Conservation (phyloP, 2,888 invertebrate genomes). For the Temnothorax unifasciatus region DNA sequence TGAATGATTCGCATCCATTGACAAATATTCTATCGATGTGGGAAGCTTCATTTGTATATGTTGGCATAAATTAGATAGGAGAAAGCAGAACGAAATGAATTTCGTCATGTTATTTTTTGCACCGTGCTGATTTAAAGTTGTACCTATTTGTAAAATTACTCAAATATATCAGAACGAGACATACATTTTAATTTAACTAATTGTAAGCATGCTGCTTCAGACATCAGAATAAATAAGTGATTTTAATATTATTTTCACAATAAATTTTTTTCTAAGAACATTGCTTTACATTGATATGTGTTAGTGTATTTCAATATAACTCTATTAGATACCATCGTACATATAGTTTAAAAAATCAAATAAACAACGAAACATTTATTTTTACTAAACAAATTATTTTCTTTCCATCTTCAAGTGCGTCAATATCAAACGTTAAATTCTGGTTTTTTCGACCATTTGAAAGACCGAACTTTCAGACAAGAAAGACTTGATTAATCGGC, state of each 20-base stretch:
- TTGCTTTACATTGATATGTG: not conserved
- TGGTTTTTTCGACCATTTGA: not conserved
- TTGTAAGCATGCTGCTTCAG: not conserved
- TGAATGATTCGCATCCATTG: slow-evolving; percentile 43
- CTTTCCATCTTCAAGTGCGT: not conserved
- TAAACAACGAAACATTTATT: not conserved
- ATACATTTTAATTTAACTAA: not conserved
- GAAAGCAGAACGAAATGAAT: not conserved
- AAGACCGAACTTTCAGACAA: slow-evolving; percentile 26
- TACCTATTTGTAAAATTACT: not conserved
- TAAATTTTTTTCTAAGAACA: not conserved
- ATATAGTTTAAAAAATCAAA: not conserved
- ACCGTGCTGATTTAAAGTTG: not conserved
- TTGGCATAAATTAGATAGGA: not conserved
- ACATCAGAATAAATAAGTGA: not conserved
- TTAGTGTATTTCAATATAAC: not conserved
- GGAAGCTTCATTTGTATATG: not conserved
- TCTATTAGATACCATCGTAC: not conserved
- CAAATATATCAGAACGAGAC: not conserved
- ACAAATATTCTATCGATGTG: slow-evolving; percentile 39
- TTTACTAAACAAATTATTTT: not conserved
- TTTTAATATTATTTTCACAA: not conserved
- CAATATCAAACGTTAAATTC: not conserved
- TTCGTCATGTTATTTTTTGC: not conserved
- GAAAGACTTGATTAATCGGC: slow-evolving; percentile 62